Evolutionary conservation across 2,888 invertebrate genomes (phyloP).

Genomic region (Trilocha varians): DNA sequence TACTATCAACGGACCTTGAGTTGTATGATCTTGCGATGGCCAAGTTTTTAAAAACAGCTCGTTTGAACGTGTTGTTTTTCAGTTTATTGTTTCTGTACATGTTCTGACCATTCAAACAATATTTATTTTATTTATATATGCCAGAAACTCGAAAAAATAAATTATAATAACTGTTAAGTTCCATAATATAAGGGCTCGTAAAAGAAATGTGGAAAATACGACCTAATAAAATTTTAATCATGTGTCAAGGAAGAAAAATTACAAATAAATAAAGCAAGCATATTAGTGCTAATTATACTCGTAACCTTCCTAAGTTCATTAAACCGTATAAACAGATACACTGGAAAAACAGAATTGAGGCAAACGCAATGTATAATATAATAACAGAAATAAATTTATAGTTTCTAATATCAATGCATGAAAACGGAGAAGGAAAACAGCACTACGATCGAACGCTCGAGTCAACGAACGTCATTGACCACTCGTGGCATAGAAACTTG

Average conservation of each 20-base stretch:
- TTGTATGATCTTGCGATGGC: constrained; percentile 12
- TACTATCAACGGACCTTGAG: constrained; percentile 24
- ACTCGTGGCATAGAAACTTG: constrained; percentile 23
- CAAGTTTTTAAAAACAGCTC: not conserved
- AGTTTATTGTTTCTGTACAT: no score
- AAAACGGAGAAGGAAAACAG: constrained; percentile 73
- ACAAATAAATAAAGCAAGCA: no score
- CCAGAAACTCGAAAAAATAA: no score
- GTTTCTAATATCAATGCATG: constrained; percentile 70
- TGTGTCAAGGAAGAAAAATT: no score
- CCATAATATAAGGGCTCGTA: no score
- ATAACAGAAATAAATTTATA: constrained; percentile 46
- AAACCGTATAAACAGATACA: not conserved
- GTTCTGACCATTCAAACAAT: no score
- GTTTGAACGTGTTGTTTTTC: not conserved
- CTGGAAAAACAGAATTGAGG: not conserved
- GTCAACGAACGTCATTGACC: constrained; percentile 73
- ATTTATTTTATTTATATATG: no score
- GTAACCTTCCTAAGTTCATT: not conserved
- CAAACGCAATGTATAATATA: constrained; percentile 8
- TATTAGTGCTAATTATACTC: no score
- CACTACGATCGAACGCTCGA: constrained; percentile 67
- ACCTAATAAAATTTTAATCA: no score
- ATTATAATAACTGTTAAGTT: no score
- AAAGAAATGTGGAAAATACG: no score